These are phyloP conservation scores for Spondyliosoma cantharus DNA, from an alignment of 2,797 vertebrate genomes.

Conservation along the genomic window DNA sequence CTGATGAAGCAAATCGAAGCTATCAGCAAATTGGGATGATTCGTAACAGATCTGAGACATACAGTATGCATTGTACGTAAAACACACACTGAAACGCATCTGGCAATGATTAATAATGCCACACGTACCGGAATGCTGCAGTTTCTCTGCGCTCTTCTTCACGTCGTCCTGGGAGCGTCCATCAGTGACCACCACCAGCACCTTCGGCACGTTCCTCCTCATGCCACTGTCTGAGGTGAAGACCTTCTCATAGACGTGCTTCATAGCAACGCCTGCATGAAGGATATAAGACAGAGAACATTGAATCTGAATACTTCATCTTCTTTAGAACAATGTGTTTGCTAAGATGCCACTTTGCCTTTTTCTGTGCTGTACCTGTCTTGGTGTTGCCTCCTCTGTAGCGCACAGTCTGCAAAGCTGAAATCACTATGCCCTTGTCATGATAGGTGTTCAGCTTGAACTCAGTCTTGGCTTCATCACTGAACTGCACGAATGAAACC, in stretches of 20 bases:
- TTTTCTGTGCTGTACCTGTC: slow-evolving; percentile 85
- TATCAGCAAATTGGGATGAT: slow-evolving; percentile 17
- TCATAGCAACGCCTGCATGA: slow-evolving; percentile 89
- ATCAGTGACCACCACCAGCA: slow-evolving; percentile 97
- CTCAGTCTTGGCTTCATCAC: slow-evolving; percentile 96
- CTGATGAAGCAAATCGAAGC: slow-evolving; percentile 3
- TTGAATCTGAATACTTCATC: neutral
- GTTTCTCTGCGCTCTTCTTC: slow-evolving; percentile 91
- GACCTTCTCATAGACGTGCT: slow-evolving; percentile 94
- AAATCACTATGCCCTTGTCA: slow-evolving; percentile 91
- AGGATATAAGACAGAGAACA: neutral
- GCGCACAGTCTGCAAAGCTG: slow-evolving; percentile 91
- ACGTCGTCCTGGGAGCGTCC: slow-evolving; percentile 98
- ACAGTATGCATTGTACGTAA: neutral
- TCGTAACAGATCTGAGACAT: slow-evolving; percentile 19
- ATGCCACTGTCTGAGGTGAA: slow-evolving; percentile 94
- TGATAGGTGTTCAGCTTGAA: slow-evolving; percentile 97
- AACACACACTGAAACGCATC: slow-evolving; percentile 2
- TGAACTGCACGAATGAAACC: slow-evolving; percentile 98
- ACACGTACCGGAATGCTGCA: slow-evolving; percentile 93
- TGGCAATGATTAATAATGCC: neutral
- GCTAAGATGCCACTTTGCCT: neutral
- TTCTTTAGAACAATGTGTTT: neutral
- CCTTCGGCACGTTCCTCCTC: slow-evolving; percentile 95
- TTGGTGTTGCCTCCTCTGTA: slow-evolving; percentile 99